Conservation (phyloP, 2,113 vertebrate species). For the Gorsachius goisagi region DNA sequence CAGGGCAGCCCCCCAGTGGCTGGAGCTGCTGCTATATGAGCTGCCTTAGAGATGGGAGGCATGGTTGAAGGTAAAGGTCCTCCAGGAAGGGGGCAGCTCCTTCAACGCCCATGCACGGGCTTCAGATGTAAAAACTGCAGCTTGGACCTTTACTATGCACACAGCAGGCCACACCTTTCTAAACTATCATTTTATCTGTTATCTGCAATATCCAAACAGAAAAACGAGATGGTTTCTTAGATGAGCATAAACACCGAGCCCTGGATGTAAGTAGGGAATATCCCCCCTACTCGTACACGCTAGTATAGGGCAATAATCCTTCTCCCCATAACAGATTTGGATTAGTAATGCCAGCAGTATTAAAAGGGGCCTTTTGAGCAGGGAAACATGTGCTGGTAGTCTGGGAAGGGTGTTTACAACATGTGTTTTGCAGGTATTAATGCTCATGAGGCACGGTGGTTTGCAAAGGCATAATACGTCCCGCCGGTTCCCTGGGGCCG, state of each 20-base stretch:
- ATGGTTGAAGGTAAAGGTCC: not conserved
- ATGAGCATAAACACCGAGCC: not conserved
- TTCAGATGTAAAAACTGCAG: not conserved
- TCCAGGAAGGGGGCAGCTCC: not conserved
- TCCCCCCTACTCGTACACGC: accelerated
- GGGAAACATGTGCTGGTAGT: not conserved
- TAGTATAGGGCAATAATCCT: not conserved
- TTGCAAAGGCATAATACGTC: not conserved
- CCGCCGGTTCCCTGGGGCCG: not conserved
- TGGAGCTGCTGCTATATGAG: not conserved
- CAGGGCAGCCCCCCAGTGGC: not conserved
- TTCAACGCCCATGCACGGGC: accelerated
- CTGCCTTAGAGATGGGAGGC: accelerated
- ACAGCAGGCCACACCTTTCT: not conserved
- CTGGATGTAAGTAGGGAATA: not conserved
- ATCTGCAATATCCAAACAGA: not conserved
- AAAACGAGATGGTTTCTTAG: accelerated
- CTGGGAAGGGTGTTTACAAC: slow-evolving; percentile 26
- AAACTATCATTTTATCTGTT: not conserved
- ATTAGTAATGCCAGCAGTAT: not conserved
- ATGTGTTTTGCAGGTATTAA: slow-evolving; percentile 5
- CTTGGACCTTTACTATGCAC: accelerated
- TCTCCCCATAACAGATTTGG: not conserved
- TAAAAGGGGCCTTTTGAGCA: not conserved
- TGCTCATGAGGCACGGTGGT: not conserved